phyloP scores from a whole-genome alignment of 2,888 invertebrate genomes.

The Itoplectis maculator region DNA sequence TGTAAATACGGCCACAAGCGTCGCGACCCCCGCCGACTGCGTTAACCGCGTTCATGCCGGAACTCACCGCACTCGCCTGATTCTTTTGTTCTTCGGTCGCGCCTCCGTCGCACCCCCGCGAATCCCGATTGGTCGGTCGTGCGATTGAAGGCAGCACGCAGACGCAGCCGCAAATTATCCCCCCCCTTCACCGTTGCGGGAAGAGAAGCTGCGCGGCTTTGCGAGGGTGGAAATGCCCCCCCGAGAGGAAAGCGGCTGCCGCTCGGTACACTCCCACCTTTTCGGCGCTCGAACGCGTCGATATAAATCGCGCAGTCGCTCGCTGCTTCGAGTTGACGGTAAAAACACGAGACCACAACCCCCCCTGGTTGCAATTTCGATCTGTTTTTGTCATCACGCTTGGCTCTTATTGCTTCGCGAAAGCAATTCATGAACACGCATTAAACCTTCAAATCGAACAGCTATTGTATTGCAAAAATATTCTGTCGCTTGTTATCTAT shows the following conservation, averaged over 20 bases:
- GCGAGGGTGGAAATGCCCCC: conserved; percentile 77
- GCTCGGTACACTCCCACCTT: conserved; percentile 70
- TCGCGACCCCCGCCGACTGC: conserved; percentile 50
- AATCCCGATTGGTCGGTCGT: conserved; percentile 80
- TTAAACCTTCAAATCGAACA: too few relatives aligned
- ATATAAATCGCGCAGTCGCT: conserved; percentile 21
- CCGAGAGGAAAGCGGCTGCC: conserved; percentile 78
- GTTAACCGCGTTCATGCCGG: conserved; percentile 66
- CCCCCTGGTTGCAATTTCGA: neutral
- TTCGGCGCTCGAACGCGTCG: conserved; percentile 28
- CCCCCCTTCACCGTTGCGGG: conserved; percentile 70
- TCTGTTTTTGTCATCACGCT: neutral
- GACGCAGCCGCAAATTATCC: conserved; percentile 81
- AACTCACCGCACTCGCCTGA: conserved; percentile 69
- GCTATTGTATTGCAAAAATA: neutral
- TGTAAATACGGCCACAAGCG: neutral
- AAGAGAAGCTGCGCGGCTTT: conserved; percentile 56
- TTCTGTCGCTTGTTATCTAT: too few relatives aligned
- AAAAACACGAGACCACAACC: neutral
- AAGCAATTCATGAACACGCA: neutral
- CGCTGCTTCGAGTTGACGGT: neutral
- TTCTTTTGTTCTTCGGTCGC: conserved; percentile 81
- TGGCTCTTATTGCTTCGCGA: neutral
- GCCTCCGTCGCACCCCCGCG: conserved; percentile 75
- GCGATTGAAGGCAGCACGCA: conserved; percentile 78